These are phyloP conservation scores for Elephas maximus DNA, from an alignment of 2,113 vertebrate species.

Conservation along the genomic window DNA sequence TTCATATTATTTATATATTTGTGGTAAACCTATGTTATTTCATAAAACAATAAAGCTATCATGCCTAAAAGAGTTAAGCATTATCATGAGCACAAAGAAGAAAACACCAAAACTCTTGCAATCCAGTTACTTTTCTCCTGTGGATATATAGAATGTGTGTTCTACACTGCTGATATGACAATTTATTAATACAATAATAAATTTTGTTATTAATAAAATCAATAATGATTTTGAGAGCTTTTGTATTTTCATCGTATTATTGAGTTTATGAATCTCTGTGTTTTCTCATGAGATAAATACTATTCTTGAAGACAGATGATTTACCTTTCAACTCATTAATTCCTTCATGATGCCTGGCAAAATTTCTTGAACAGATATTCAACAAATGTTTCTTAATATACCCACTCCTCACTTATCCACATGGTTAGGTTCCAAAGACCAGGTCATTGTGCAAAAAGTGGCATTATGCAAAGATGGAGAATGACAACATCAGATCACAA, in stretches of 20 bases:
- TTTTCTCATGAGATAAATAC: background rate
- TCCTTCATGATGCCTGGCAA: background rate
- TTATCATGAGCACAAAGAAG: background rate
- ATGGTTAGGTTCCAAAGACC: no score
- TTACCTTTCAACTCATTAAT: background rate
- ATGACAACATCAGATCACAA: no score
- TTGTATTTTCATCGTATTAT: background rate
- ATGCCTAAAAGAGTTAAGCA: background rate
- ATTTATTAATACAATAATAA: background rate
- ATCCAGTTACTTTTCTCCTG: background rate
- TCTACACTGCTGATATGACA: fast-evolving
- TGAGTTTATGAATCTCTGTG: background rate
- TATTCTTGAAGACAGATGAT: background rate
- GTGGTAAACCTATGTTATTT: background rate
- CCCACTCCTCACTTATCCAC: no score
- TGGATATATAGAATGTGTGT: background rate
- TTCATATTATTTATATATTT: background rate
- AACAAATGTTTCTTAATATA: background rate
- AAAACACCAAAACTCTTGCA: background rate
- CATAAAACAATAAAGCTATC: background rate
- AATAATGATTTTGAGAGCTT: background rate
- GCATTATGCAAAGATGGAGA: no score
- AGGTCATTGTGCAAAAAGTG: no score
- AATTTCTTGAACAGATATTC: background rate
- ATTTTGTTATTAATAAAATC: no score